phyloP scores from a whole-genome alignment of 2,113 vertebrate genomes.

The Perca fluviatilis region DNA sequence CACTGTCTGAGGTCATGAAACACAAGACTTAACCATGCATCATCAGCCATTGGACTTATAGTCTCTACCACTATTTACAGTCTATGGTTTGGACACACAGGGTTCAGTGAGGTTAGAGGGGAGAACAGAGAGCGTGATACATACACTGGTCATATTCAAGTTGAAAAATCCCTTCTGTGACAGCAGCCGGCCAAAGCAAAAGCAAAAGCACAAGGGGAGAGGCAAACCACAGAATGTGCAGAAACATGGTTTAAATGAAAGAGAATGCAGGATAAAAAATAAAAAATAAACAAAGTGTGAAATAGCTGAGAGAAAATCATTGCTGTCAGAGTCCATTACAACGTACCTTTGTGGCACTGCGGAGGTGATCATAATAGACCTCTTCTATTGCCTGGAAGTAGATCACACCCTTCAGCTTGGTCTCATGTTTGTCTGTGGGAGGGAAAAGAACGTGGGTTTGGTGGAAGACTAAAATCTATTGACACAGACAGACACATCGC shows the following conservation, averaged over 20 bases:
- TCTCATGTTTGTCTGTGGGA: constrained; percentile 94
- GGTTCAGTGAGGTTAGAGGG: not conserved
- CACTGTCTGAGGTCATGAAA: constrained; percentile 6
- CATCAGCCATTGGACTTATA: not conserved
- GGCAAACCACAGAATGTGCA: constrained; percentile 1
- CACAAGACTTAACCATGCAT: constrained; percentile 14
- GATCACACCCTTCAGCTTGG: constrained; percentile 97
- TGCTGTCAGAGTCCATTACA: not conserved
- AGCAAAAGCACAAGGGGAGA: constrained; percentile 53
- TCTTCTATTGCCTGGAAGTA: constrained; percentile 99
- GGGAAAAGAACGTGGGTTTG: not conserved
- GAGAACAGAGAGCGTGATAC: constrained; percentile 61
- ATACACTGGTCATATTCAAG: constrained; percentile 81
- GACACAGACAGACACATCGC: not conserved
- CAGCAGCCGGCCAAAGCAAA: constrained; percentile 60
- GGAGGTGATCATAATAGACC: constrained; percentile 97
- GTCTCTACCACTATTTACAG: constrained; percentile 11
- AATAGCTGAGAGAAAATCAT: not conserved
- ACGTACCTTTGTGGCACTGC: constrained; percentile 94
- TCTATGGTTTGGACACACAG: constrained; percentile 6
- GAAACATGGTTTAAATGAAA: constrained; percentile 21
- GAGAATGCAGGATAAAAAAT: not conserved
- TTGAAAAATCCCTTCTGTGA: constrained; percentile 82
- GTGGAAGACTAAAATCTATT: constrained; percentile 22
- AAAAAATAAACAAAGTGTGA: constrained; percentile 1